A percentile compares a stretch with the other conserved stretches of the same genome.
These are phyloP conservation scores for Tromatobia lineatoria DNA, from an alignment of 2,888 invertebrate species.

Conservation along the genomic window DNA sequence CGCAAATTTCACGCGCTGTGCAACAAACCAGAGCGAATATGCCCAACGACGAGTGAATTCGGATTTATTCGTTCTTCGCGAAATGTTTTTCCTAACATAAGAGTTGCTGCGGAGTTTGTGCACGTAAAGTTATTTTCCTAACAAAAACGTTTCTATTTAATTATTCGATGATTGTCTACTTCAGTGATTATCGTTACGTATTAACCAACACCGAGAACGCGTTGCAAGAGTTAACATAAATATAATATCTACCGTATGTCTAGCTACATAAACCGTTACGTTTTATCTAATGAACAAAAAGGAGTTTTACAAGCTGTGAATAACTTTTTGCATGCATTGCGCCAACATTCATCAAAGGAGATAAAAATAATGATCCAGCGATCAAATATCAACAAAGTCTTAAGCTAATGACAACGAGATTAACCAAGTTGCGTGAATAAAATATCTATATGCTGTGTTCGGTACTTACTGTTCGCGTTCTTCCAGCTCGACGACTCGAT, in stretches of 20 bases:
- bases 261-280: not conserved
- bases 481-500: slow-evolving; percentile 91
- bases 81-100: slow-evolving; percentile 20
- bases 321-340: not conserved
- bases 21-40: slow-evolving; percentile 33
- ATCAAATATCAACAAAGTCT: not conserved
- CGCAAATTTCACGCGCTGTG: slow-evolving; percentile 61
- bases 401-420: not conserved
- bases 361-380: slow-evolving; percentile 24
- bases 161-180: no score
- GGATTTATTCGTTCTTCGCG: slow-evolving; percentile 38
- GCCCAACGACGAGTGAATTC: slow-evolving; percentile 18
- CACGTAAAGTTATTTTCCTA: not conserved
- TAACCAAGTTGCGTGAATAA: slow-evolving; percentile 30
- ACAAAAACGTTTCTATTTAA: no score
- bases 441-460: slow-evolving; percentile 60
- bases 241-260: not conserved
- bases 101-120: not conserved
- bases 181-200: not conserved
- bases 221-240: not conserved
- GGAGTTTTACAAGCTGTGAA: not conserved
- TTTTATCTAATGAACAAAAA: not conserved
- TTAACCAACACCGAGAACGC: not conserved
- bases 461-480: slow-evolving; percentile 94
- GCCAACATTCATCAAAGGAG: not conserved